These are phyloP conservation scores for Ianthella basta DNA, from an alignment of 37 sponge, comb jelly and placozoan species.

Conservation along the genomic window DNA sequence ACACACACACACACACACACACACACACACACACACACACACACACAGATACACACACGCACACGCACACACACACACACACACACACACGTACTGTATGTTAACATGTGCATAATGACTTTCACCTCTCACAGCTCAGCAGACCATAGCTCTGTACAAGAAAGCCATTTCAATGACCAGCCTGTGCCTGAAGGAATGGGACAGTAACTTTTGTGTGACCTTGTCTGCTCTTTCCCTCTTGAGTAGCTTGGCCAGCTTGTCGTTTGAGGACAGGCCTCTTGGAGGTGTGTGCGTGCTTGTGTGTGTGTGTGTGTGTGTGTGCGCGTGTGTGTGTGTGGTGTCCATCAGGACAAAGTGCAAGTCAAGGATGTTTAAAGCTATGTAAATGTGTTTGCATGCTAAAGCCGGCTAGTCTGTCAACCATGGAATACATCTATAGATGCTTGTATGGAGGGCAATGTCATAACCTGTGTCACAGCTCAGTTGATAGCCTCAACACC, in stretches of 20 bases:
- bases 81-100: no score
- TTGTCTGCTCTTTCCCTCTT: conserved; percentile 77
- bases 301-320: background rate
- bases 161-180: conserved; percentile 29
- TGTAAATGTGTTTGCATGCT: conserved; percentile 7
- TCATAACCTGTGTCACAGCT: no score
- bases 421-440: no score
- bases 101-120: no score
- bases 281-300: conserved; percentile 13
- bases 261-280: conserved; percentile 37
- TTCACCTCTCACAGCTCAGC: conserved; percentile 21
- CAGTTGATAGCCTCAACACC: no score
- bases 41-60: no score
- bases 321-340: conserved; percentile 1
- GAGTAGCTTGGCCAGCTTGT: conserved; percentile 57
- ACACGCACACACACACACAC: no score
- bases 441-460: no score
- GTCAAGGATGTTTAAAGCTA: background rate
- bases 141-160: conserved; percentile 37
- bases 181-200: conserved; percentile 27
- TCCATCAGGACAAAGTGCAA: no score
- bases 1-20: no score
- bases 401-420: no score
- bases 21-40: no score
- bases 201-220: conserved; percentile 35